A percentile compares a stretch with the other conserved stretches of the same genome.
Evolutionary conservation across 2,888 invertebrate genomes (phyloP).

Genomic region (Idaea dimidiata): DNA sequence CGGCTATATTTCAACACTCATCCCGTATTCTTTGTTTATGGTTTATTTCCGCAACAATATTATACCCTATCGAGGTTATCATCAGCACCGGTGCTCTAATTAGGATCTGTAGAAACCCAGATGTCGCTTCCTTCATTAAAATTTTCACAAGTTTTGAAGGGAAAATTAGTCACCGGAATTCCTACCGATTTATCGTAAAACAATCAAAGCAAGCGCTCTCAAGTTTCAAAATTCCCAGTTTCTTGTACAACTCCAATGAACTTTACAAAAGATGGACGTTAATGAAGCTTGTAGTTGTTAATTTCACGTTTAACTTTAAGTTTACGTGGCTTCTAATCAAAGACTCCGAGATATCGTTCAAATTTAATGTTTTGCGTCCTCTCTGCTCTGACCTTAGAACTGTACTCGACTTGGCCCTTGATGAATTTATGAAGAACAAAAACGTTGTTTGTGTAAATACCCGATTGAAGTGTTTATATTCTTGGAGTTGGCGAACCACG

Average conservation of each 20-base stretch:
- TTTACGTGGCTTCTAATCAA: constrained; percentile 51
- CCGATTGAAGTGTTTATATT: constrained; percentile 20
- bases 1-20: constrained; percentile 10
- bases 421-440: constrained; percentile 26
- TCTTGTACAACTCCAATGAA: constrained; percentile 40
- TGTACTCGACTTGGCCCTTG: constrained; percentile 23
- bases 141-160: constrained; percentile 44
- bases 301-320: constrained; percentile 54
- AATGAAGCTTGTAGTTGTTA: constrained; percentile 60
- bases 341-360: constrained; percentile 33
- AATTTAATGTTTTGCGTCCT: constrained; percentile 36
- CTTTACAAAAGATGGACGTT: constrained; percentile 57
- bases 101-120: constrained; percentile 31
- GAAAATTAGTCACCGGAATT: constrained; percentile 49
- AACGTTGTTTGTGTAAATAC: constrained; percentile 22
- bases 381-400: constrained; percentile 16
- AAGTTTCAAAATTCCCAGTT: constrained; percentile 33
- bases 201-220: constrained; percentile 46
- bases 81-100: constrained; percentile 27
- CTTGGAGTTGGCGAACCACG: constrained; percentile 8
- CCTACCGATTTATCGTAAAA: constrained; percentile 57
- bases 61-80: constrained; percentile 15
- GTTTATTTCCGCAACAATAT: constrained; percentile 19
- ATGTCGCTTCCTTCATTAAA: constrained; percentile 47
- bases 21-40: constrained; percentile 14